Base-by-base conservation (phyloP, 2,797 vertebrate genomes). In the Rhabdomys pumilio region DNA sequence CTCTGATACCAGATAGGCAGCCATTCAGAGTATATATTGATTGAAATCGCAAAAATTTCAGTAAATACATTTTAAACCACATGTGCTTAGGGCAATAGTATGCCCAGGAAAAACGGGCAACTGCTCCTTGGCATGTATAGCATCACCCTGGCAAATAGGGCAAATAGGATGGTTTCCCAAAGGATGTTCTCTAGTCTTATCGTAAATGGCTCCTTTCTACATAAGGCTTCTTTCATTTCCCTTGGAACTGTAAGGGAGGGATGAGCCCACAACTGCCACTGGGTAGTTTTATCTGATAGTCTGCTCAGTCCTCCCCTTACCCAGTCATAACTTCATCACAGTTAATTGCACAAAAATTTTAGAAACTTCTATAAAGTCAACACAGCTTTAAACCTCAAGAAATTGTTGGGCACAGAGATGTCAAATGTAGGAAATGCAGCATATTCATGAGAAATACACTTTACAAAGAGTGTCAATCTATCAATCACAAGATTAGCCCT, bases 21-120 rank as follows among this genome's bases (percentile, higher is more conserved):
- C 76, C 89, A 65, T 1, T 4, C 84, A 85, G 94, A 93, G 96
- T 69, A 86, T 0, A 12, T 96, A 98, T 85, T 96, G 97, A 97
- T 97, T 80, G 72, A 84, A 14, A 90, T 98, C 98, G 98, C 97
- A 98, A 98, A 98, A 97, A 97, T 69, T 89, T 89, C 97, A 97
- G 91, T 93, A 98, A 97, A 96, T 93, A 94, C 31, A 0, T 95
- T 96, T 98, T 97, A 93, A 98, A 96, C 73, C 0, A 26, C 73
- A 89, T 91, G 69, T 61, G 95, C 77, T 90, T 96, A 80, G 34
- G 82, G 17, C 53, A 55, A 69, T 13, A 22, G 41, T 34, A 77
- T 87, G 67, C 65, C 26, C 6, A 73, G 65, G 75, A 92, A 82
- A 88, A 86, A 91, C 19, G 83, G n/a, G 87, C 94, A 92, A 57